Evolutionary conservation across 2,113 vertebrate genomes (phyloP).

Genomic region (Cynopterus brachyotis): DNA sequence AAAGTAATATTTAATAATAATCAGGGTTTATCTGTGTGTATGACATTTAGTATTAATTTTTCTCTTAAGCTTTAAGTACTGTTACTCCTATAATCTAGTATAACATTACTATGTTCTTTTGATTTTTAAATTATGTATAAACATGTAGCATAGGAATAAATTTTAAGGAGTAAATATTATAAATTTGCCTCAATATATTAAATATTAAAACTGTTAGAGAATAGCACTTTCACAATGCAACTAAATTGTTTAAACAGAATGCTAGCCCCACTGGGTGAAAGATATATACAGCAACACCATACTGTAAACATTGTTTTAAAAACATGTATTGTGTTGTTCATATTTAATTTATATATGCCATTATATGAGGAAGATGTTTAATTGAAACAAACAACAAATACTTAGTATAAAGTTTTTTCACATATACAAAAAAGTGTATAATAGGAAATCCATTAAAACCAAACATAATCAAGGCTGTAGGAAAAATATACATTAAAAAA

Average conservation of each 20-base stretch:
- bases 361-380: neutral
- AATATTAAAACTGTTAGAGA: conserved; percentile 37
- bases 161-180: neutral
- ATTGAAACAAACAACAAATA: conserved; percentile 49
- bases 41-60: neutral
- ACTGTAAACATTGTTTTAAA: conserved; percentile 22
- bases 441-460: conserved; percentile 38
- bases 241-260: conserved; percentile 21
- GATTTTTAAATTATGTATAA: neutral
- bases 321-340: neutral
- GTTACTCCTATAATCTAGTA: neutral
- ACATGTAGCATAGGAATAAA: neutral
- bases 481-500: conserved; percentile 26
- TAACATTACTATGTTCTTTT: neutral
- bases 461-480: conserved; percentile 33
- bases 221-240: neutral
- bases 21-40: neutral
- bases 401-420: conserved; percentile 66
- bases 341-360: neutral
- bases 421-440: conserved; percentile 44
- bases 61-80: conserved; percentile 1
- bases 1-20: neutral
- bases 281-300: neutral
- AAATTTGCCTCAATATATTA: neutral
- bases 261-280: neutral